Evolutionary conservation across 2,113 vertebrate genomes (phyloP), one percentile per base, ranked within the genome.

Genomic region (Globicephala melas): DNA sequence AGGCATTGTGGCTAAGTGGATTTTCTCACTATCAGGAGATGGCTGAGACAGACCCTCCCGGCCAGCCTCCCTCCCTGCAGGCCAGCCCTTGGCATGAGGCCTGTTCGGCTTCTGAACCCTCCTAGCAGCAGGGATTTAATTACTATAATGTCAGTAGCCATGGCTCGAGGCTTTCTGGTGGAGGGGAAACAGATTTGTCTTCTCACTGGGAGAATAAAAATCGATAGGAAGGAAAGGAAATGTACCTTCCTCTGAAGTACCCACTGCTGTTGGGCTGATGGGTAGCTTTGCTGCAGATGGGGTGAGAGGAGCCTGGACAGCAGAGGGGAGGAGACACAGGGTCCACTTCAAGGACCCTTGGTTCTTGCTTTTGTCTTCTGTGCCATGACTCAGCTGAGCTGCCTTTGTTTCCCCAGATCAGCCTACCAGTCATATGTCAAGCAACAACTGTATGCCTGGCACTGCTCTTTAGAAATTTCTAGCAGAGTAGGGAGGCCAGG

Each of bases 111-210:
- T 93, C 96, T 33, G 96, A 97, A 44, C 89, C 80, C 96, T 95
- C 95, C 60, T 62, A 85, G 95, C 97, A 88, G 97, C 95, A 68
- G 97, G 97, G 93, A 96, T 94, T 98, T 98, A 98, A 98, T 98
- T 97, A 98, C 97, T 96, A 47, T 97, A 97, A 98, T 97, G 96
- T 71, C 97, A 90, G 97, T 92, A 94, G 96, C 65, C 6, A 2
- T 88, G 96, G 96, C 97, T 91, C 4, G 6, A 92, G 93, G 97
- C 96, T 96, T 97, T 97, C 80, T 98, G 97, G 96, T 28, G 3
- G 86, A 96, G 84, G 92, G 74, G 79, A 90, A 73, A 58, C 96
- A 94, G 94, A 96, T 97, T 95, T 95, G 79, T 94, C 96, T 97
- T 97, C 96, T 97, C 96, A 20, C 96, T 77, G 81, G 93, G 97